Base-by-base conservation (phyloP, 1,140 invertebrate genomes). In the Pantala flavescens region DNA sequence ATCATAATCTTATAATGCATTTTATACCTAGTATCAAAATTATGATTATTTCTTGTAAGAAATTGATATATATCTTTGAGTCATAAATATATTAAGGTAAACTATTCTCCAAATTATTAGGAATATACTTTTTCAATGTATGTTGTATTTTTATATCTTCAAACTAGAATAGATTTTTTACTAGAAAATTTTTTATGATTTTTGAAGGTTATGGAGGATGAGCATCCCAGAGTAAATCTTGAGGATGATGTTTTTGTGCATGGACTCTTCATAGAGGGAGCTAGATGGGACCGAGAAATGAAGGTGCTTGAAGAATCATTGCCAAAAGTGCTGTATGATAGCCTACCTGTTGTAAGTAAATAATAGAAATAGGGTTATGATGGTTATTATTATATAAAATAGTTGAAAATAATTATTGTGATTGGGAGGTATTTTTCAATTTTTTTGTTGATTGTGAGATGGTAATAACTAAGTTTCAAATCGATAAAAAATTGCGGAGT, bases 191-290 rank as follows among this genome's bases (percentile, higher is more conserved):
- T 36, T 36, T 36, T 36, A 36, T 36, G 28, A 36, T 36, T 5
- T 36, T 36, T 36, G 28, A 80, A 83, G 77, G 79, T 81, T 24
- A 81, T 79, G 1, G 74, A 78, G 7, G 80, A 87, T 14, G 70
- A 80, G 0, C 81, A 84, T 16, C 81, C 86, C 5, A 63, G n/a
- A 63, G 49, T 7, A 63, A 21, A 12, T 0, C 93, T 94, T 0
- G 86, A 85, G 0, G 92, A 97, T 83, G 95, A 95, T 1, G 91
- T 96, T 10, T 91, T 90, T 78, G 87, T 96, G 43, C 88, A 91
- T 77, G 96, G 95, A 0, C 82, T 97, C 43, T 97, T 89, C 82
- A 85, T 96, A 81, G 95, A 97, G 77, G 94, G 94, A 0, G 94
- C 93, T 36, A 86, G 93, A 75, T 97, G 94, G 89, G 89, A 96